Evolutionary conservation across 2,888 invertebrate species (phyloP), one percentile per base, ranked within the genome.

Genomic region (Cerastis leucographa): DNA sequence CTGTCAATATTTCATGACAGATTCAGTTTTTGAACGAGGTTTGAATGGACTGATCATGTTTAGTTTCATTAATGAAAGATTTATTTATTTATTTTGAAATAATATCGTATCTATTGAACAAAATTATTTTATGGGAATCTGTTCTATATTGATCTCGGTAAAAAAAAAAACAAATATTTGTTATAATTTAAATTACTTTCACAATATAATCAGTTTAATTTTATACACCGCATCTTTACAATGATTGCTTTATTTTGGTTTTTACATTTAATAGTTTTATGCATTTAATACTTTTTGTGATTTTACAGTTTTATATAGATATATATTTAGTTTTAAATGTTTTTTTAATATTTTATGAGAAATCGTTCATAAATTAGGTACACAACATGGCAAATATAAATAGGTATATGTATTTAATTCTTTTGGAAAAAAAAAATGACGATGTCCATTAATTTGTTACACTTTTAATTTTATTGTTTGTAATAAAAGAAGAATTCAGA

Each of bases 211-310:
- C 81, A 79, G 87, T 78, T 65, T 51, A 73, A 67, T 83, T 86
- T 77, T 80, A 85, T 70, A 90, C 91, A 92, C 93, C 93, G 91
- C 85, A 91, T 91, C 92, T 93, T 94, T 94, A 94, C 93, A 94
- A 94, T 92, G 92, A 89, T 87, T 86, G 84, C 87, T 89, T 91
- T 89, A 90, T 87, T 89, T 62, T 90, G 81, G 85, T 80, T 80
- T 54, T 76, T 68, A 80, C 42, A 64, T 80, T 84, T 65, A 68
- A 51, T 74, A 67, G 71, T 54, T 75, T n/a, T n/a, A n/a, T n/a
- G n/a, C 42, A 64, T 80, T 84, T 65, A 68, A 51, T 74, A 67
- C 68, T 54, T 75, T 51, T 72, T 74, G 81, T 74, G 76, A 74
- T 54, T 70, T 80, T 66, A 70, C 62, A 56, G 68, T 84, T 75